These are phyloP conservation scores for Flabesymbios commensalis DNA, from an alignment of 2,888 invertebrate species.

Conservation along the genomic window DNA sequence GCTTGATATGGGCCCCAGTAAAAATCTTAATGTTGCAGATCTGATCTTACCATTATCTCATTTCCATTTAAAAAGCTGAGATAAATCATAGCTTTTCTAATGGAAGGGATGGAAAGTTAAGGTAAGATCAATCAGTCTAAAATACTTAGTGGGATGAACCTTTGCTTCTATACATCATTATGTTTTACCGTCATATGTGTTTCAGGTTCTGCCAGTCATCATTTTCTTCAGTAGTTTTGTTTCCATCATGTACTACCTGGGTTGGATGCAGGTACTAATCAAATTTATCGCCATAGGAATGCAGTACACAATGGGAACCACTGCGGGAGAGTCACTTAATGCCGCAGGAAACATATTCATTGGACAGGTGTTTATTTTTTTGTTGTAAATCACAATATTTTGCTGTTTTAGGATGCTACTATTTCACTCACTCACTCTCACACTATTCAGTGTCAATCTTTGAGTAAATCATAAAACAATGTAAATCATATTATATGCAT, in stretches of 20 bases:
- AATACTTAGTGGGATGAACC: neutral
- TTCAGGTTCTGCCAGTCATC: conserved; percentile 77
- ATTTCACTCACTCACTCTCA: too few species aligned
- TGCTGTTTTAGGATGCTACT: neutral
- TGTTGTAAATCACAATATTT: conserved; percentile 39
- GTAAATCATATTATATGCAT: too few species aligned
- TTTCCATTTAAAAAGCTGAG: neutral
- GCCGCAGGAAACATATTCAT: conserved; percentile 94
- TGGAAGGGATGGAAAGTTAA: neutral
- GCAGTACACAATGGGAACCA: conserved; percentile 74
- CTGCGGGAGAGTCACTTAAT: conserved; percentile 91
- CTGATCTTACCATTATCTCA: neutral
- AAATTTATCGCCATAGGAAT: conserved; percentile 78
- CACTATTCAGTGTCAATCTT: too few species aligned
- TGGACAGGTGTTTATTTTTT: conserved; percentile 91
- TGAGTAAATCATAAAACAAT: too few species aligned
- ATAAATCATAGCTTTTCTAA: neutral
- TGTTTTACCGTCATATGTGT: neutral
- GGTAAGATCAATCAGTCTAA: neutral
- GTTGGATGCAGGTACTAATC: conserved; percentile 84
- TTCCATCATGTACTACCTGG: conserved; percentile 80
- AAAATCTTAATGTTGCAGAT: neutral
- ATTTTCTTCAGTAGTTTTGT: conserved; percentile 90
- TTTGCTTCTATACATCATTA: neutral
- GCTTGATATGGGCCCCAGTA: neutral